These are phyloP conservation scores for Arnoldichthys spilopterus DNA, from an alignment of 2,797 vertebrate genomes.

Conservation along the genomic window DNA sequence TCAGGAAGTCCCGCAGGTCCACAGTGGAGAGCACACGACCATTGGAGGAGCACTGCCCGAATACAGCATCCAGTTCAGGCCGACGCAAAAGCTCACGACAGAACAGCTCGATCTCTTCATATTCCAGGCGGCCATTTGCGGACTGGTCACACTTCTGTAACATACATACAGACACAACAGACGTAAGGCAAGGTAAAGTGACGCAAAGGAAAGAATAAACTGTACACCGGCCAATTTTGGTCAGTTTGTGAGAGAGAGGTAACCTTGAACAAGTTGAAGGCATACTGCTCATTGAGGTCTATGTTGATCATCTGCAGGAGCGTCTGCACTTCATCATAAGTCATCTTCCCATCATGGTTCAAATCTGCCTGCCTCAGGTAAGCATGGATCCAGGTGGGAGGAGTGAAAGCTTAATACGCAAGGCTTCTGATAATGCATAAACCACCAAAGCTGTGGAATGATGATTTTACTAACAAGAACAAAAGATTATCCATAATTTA, in stretches of 20 bases:
- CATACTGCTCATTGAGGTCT: constrained; percentile 89
- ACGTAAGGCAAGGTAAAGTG: background rate
- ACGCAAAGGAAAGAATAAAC: background rate
- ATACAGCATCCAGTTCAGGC: constrained; percentile 88
- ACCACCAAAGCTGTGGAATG: background rate
- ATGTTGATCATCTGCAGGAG: constrained; percentile 94
- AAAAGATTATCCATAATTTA: background rate
- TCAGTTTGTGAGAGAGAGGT: background rate
- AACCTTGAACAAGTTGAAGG: constrained; percentile 90
- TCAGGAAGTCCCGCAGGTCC: constrained; percentile 88
- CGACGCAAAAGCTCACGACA: constrained; percentile 87
- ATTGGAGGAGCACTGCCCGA: constrained; percentile 83
- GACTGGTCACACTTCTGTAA: constrained; percentile 90
- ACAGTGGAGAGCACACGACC: constrained; percentile 83
- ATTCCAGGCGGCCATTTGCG: constrained; percentile 85
- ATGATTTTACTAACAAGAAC: background rate
- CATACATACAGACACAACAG: constrained; percentile 10
- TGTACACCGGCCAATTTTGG: background rate
- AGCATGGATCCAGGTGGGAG: constrained; percentile 85
- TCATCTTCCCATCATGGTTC: constrained; percentile 92
- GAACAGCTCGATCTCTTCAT: constrained; percentile 89
- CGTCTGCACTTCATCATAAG: constrained; percentile 89
- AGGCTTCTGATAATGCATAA: background rate
- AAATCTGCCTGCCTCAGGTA: constrained; percentile 88
- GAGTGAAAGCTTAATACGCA: constrained; percentile 75